phyloP scores from a whole-genome alignment of 2,888 invertebrate species.

The Caenorhabditis sp. region DNA sequence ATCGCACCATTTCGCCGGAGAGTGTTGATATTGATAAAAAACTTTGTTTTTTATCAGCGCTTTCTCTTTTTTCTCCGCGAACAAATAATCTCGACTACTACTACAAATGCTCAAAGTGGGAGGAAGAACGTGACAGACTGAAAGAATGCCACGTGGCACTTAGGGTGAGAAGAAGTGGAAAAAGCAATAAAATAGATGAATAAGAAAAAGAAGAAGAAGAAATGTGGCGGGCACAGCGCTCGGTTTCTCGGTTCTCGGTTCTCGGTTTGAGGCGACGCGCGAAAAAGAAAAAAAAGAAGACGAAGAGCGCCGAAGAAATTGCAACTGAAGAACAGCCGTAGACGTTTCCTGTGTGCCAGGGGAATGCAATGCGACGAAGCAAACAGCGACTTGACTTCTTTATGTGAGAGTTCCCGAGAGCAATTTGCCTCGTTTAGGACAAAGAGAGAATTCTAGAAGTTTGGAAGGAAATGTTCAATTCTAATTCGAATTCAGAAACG shows the following conservation, averaged over 20 bases:
- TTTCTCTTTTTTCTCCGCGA: not conserved
- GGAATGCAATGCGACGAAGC: no score
- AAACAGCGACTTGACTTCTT: no score
- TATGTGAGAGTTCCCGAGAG: no score
- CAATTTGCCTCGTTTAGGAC: no score
- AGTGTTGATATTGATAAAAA: no score
- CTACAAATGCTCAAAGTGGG: not conserved
- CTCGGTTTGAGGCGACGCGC: conserved; percentile 17
- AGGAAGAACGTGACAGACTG: not conserved
- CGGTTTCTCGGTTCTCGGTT: no score
- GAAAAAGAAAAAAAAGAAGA: conserved; percentile 9
- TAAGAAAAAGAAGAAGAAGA: not conserved
- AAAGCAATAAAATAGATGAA: not conserved
- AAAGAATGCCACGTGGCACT: not conserved
- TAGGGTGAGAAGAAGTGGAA: not conserved
- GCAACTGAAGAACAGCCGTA: conserved; percentile 32
- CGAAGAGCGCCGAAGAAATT: conserved; percentile 17
- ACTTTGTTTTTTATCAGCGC: not conserved
- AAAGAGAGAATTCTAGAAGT: no score
- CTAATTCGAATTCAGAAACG: no score
- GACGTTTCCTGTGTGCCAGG: conserved; percentile 4
- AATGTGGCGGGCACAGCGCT: no score
- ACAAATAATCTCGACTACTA: no score
- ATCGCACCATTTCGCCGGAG: conserved; percentile 51
- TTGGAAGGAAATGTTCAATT: no score